Evolutionary conservation across 2,113 vertebrate species (phyloP).

Genomic region (Glaucidium brasilianum): DNA sequence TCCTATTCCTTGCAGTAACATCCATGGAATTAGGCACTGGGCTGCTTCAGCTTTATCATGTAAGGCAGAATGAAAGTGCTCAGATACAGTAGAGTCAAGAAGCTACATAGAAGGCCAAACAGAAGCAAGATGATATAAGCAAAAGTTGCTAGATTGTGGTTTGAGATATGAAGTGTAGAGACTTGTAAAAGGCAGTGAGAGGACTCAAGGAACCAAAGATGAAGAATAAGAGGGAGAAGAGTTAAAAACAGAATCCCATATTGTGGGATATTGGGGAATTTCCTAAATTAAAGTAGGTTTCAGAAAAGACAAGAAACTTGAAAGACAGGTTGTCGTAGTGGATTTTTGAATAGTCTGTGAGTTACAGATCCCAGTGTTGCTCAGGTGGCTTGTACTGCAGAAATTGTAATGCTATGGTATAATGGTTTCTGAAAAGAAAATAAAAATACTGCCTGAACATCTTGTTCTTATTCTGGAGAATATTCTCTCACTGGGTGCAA

Average conservation of each 20-base stretch:
- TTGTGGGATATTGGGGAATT: neutral
- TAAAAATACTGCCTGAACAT: neutral
- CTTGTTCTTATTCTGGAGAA: constrained; percentile 39
- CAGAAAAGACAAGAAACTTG: neutral
- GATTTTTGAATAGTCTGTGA: neutral
- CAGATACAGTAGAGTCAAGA: neutral
- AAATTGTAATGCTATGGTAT: neutral
- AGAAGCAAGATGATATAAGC: neutral
- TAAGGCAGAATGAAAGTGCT: neutral
- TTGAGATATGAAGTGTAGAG: neutral
- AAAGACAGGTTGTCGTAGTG: neutral
- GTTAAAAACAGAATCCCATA: neutral
- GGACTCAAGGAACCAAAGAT: neutral
- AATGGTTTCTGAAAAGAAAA: constrained; percentile 11
- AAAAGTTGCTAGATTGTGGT: neutral
- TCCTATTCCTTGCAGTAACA: neutral
- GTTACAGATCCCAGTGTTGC: neutral
- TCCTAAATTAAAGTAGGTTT: neutral
- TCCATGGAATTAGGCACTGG: neutral
- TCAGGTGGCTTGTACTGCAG: neutral
- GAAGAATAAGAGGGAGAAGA: neutral
- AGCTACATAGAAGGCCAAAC: neutral
- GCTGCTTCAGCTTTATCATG: neutral
- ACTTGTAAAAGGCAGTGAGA: neutral
- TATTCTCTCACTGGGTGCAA: neutral